These are phyloP conservation scores for Ardeotis arabs DNA, from an alignment of 2,113 vertebrate species.

Conservation along the genomic window DNA sequence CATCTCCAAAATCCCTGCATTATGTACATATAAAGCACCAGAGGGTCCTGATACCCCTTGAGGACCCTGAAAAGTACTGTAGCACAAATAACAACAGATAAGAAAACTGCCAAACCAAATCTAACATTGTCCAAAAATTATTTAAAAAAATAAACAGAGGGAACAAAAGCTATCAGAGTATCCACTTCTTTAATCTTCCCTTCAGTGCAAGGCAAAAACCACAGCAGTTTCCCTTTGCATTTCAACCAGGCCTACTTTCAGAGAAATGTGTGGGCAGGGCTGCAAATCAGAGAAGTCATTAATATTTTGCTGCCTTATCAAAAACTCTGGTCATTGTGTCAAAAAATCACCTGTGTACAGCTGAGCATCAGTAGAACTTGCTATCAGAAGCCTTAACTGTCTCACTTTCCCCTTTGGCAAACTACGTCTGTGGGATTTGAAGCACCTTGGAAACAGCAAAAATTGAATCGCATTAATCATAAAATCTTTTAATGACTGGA, in stretches of 20 bases:
- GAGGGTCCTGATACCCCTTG: background rate
- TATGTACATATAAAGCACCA: background rate
- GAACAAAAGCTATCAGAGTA: background rate
- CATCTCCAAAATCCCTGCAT: background rate
- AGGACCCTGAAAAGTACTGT: background rate
- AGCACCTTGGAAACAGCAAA: background rate
- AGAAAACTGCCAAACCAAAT: background rate
- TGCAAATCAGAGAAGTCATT: background rate
- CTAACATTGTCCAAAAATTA: background rate
- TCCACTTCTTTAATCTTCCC: background rate
- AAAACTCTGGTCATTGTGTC: background rate
- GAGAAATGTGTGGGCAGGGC: background rate
- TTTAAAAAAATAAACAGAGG: background rate
- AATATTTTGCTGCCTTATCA: background rate
- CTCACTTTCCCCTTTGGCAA: background rate
- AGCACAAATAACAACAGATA: background rate
- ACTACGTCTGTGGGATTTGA: background rate
- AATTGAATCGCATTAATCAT: constrained; percentile 5
- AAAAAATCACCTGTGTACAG: background rate
- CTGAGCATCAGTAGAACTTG: background rate
- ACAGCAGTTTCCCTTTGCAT: background rate
- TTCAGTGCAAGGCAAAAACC: background rate
- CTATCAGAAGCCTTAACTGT: background rate
- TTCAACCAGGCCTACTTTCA: background rate
- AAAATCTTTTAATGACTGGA: constrained; percentile 2